These are phyloP conservation scores for Epinotia nisella DNA, from an alignment of 2,888 invertebrate genomes.

Conservation along the genomic window DNA sequence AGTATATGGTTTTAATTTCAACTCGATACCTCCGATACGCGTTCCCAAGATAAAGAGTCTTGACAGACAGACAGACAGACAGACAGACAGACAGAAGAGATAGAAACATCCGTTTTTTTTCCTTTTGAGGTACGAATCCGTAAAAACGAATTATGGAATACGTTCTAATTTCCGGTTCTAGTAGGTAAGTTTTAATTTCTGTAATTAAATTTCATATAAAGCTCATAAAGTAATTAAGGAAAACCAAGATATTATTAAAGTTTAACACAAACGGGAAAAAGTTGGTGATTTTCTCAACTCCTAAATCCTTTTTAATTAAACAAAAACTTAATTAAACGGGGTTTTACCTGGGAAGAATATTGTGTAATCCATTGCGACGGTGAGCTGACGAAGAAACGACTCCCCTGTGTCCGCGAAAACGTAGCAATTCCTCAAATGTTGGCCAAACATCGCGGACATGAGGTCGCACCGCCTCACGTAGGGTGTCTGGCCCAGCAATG, in stretches of 20 bases:
- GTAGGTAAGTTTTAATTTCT: not conserved
- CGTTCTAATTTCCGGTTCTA: no score
- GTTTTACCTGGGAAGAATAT: conserved; percentile 78
- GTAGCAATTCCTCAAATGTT: conserved; percentile 78
- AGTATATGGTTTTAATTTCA: no score
- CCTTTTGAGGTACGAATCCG: no score
- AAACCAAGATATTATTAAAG: not conserved
- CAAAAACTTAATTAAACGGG: conserved; percentile 40
- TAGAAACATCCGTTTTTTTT: no score
- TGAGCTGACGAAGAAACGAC: conserved; percentile 78
- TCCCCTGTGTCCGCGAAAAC: conserved; percentile 80
- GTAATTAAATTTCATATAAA: not conserved
- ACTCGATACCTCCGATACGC: no score
- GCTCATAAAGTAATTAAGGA: not conserved
- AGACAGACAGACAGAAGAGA: no score
- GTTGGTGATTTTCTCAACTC: conserved; percentile 5
- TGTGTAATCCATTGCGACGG: conserved; percentile 73
- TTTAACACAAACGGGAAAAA: not conserved
- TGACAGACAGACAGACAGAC: no score
- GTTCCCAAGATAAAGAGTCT: no score
- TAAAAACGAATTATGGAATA: no score
- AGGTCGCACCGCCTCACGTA: conserved; percentile 78
- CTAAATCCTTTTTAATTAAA: conserved; percentile 43
- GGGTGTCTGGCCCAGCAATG: conserved; percentile 70
- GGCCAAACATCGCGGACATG: conserved; percentile 81